A percentile compares a stretch with the other conserved stretches of the same genome.
Conservation (phyloP, 2,113 vertebrate species). For the Thamnaconus septentrionalis region DNA sequence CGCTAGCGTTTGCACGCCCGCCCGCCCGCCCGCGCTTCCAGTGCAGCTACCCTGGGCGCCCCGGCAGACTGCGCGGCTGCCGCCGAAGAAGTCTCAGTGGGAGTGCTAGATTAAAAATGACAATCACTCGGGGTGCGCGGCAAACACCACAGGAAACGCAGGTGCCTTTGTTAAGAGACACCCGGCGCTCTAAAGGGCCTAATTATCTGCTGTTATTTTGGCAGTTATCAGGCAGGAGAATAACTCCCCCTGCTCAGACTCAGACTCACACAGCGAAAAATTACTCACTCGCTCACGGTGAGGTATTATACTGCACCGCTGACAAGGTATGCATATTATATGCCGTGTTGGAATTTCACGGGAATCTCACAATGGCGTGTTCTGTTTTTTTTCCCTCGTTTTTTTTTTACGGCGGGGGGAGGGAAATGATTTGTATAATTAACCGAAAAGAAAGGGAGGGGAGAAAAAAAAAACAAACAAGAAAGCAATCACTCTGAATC, state of each 20-base stretch:
- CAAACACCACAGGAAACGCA: conserved; percentile 79
- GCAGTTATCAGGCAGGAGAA: conserved; percentile 77
- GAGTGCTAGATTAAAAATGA: conserved; percentile 81
- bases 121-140: conserved; percentile 77
- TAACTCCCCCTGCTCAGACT: conserved; percentile 73
- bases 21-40: conserved; percentile 30
- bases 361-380: conserved; percentile 44
- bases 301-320: conserved; percentile 68
- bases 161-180: conserved; percentile 83
- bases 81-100: conserved; percentile 67
- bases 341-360: conserved; percentile 64
- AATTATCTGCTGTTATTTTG: conserved; percentile 84
- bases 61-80: conserved; percentile 64
- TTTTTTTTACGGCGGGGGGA: conserved; percentile 25
- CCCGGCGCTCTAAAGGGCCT: conserved; percentile 80
- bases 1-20: conserved; percentile 7
- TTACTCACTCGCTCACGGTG: conserved; percentile 73
- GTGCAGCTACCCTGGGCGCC: conserved; percentile 57
- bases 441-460: not conserved
- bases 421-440: conserved; percentile 48
- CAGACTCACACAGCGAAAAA: conserved; percentile 74
- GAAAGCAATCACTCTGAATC: conserved; percentile 32
- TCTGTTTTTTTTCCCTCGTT: conserved; percentile 33
- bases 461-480: not conserved
- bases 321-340: conserved; percentile 75